phyloP scores from a whole-genome alignment of 2,113 vertebrate species.

The Nettapus auritus region DNA sequence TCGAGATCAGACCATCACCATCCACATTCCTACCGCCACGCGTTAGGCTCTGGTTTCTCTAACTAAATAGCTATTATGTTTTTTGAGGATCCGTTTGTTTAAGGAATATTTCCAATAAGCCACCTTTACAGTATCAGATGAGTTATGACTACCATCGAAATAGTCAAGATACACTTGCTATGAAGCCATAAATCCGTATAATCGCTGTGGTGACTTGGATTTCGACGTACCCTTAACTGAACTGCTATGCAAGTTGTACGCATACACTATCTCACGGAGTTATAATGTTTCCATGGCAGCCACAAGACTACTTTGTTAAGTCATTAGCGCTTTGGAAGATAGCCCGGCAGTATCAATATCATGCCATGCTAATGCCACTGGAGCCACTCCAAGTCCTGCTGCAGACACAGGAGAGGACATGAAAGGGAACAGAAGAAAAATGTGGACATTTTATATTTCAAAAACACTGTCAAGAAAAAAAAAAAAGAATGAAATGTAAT shows the following conservation, averaged over 20 bases:
- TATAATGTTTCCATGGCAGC: neutral
- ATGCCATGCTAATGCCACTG: slow-evolving; percentile 5
- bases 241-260: neutral
- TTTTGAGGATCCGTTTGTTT: neutral
- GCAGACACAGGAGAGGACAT: neutral
- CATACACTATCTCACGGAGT: neutral
- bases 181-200: accelerated
- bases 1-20: neutral
- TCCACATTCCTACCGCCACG: neutral
- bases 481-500: neutral
- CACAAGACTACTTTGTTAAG: neutral
- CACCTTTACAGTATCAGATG: neutral
- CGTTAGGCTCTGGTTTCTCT: neutral
- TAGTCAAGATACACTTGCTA: neutral
- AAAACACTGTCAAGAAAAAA: neutral
- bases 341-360: neutral
- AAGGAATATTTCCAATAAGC: neutral
- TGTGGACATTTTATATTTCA: neutral
- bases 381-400: neutral
- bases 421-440: neutral
- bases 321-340: slow-evolving; percentile 2
- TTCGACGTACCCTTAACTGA: neutral
- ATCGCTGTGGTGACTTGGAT: neutral
- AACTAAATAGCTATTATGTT: neutral
- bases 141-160: neutral